These are phyloP conservation scores for Chrysodeixis includens DNA, from an alignment of 2,888 invertebrate species.

Conservation along the genomic window DNA sequence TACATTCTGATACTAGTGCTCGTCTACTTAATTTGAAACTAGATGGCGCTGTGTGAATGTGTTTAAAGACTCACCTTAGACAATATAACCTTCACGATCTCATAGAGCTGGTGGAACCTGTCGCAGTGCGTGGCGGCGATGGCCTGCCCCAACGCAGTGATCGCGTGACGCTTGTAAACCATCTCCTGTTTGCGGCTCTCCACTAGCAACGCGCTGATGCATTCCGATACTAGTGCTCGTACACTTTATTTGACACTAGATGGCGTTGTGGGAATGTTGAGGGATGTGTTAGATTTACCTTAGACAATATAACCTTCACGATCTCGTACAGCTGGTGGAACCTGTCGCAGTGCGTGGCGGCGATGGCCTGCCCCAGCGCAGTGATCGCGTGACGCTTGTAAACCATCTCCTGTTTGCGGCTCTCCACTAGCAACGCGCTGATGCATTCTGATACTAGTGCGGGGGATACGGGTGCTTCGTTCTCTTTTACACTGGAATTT, in stretches of 20 bases:
- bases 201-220: slow-evolving; percentile 92
- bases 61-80: slow-evolving; percentile 86
- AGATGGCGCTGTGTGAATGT: too few relatives aligned
- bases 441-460: slow-evolving; percentile 84
- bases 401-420: slow-evolving; percentile 93
- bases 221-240: too few relatives aligned
- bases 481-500: slow-evolving; percentile 74
- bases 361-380: slow-evolving; percentile 93
- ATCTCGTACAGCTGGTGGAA: slow-evolving; percentile 91
- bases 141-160: slow-evolving; percentile 93
- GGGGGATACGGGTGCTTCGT: slow-evolving; percentile 73
- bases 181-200: slow-evolving; percentile 95
- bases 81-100: slow-evolving; percentile 92
- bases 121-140: slow-evolving; percentile 92
- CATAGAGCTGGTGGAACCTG: slow-evolving; percentile 94
- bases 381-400: slow-evolving; percentile 93
- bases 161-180: slow-evolving; percentile 92
- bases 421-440: slow-evolving; percentile 93
- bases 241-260: too few relatives aligned
- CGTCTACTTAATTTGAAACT: too few relatives aligned
- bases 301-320: slow-evolving; percentile 69
- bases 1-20: too few relatives aligned
- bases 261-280: too few relatives aligned
- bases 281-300: slow-evolving; percentile 83
- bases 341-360: slow-evolving; percentile 92